These are phyloP conservation scores for Rhinoderma darwinii DNA, from an alignment of 2,113 vertebrate genomes.

Conservation along the genomic window DNA sequence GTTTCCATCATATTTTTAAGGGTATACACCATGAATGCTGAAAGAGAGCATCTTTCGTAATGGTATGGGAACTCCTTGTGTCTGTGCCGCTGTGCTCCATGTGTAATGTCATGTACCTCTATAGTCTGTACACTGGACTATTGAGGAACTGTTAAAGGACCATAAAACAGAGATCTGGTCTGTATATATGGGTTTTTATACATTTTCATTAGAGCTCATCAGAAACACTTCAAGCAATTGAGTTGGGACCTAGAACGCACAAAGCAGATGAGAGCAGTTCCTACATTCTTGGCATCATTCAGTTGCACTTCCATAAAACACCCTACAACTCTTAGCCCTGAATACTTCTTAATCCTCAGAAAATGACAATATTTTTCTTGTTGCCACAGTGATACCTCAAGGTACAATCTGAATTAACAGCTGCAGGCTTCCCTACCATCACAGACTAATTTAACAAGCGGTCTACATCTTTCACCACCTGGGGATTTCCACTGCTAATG, in stretches of 20 bases:
- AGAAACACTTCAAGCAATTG: constrained; percentile 55
- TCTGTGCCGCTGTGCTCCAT: background rate
- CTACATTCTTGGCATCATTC: constrained; percentile 13
- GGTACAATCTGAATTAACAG: background rate
- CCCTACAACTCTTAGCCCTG: constrained; percentile 15
- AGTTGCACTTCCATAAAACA: background rate
- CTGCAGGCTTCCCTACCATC: constrained; percentile 37
- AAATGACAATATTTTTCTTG: constrained; percentile 51
- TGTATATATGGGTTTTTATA: no score
- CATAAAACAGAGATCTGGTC: no score
- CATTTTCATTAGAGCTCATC: background rate
- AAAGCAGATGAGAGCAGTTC: constrained; percentile 58
- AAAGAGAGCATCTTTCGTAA: background rate
- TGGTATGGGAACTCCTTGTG: background rate
- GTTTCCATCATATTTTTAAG: no score
- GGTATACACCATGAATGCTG: no score
- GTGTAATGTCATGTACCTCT: background rate
- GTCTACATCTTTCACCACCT: constrained; percentile 54
- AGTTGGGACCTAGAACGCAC: constrained; percentile 54
- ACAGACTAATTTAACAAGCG: constrained; percentile 37
- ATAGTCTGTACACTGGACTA: background rate
- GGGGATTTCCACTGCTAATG: constrained; percentile 55
- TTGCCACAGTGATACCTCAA: constrained; percentile 6
- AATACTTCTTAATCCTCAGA: background rate
- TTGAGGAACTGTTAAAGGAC: background rate